Evolutionary conservation across 2,113 vertebrate species (phyloP).

Genomic region (Thamnaconus septentrionalis): DNA sequence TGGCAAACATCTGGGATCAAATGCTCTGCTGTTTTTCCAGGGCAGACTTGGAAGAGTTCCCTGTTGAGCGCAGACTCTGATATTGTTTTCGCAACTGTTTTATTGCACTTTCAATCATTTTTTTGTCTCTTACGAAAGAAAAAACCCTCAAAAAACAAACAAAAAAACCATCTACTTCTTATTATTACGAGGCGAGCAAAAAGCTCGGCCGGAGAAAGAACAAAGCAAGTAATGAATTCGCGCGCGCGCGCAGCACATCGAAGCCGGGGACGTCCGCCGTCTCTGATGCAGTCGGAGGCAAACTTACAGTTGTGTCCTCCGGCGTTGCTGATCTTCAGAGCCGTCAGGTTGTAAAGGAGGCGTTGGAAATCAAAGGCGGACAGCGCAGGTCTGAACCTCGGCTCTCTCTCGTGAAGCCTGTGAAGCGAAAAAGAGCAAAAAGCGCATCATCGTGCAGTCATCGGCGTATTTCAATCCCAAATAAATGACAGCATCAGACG

Average conservation of each 20-base stretch:
- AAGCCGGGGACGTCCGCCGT: neutral
- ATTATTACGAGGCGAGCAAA: too few relatives aligned
- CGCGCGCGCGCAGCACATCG: too few relatives aligned
- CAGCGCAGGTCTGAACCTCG: conserved; percentile 57
- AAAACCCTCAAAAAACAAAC: too few relatives aligned
- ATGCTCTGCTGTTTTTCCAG: conserved; percentile 15
- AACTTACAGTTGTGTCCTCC: conserved; percentile 73
- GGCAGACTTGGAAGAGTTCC: conserved; percentile 28
- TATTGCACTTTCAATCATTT: conserved; percentile 17
- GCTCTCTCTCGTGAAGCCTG: conserved; percentile 84
- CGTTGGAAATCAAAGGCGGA: conserved; percentile 81
- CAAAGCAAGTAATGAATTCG: neutral
- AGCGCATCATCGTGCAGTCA: neutral
- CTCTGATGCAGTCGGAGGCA: neutral
- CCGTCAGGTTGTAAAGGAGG: conserved; percentile 84
- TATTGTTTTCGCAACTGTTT: conserved; percentile 19
- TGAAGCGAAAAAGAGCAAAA: conserved; percentile 14
- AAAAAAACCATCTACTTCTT: too few relatives aligned
- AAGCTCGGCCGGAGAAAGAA: too few relatives aligned
- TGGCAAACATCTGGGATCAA: conserved; percentile 48
- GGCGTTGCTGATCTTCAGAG: conserved; percentile 73
- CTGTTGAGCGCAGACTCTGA: conserved; percentile 10
- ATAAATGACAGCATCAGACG: too few relatives aligned
- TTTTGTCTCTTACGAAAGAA: neutral
- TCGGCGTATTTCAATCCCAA: too few relatives aligned